Evolutionary conservation across 2,113 vertebrate species (phyloP).

Genomic region (Bettongia penicillata): DNA sequence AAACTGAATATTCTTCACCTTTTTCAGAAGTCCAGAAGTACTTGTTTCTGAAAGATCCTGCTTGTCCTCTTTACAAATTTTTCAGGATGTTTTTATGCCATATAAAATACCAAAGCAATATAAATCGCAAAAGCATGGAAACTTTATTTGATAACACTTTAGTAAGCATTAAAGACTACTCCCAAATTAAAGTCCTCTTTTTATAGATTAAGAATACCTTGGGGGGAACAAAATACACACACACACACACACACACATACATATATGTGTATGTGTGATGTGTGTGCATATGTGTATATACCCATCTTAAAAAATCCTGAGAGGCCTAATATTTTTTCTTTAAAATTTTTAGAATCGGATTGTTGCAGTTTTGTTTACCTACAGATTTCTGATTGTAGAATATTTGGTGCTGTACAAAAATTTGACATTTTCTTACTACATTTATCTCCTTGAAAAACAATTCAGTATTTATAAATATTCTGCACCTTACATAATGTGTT

Average conservation of each 20-base stretch:
- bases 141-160: not conserved
- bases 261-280: too few relatives aligned
- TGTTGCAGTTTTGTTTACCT: not conserved
- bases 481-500: slow-evolving; percentile 43
- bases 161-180: too few relatives aligned
- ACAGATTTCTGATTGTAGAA: not conserved
- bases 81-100: not conserved
- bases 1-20: not conserved
- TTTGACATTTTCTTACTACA: slow-evolving; percentile 28
- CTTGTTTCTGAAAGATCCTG: not conserved
- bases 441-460: slow-evolving; percentile 49
- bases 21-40: not conserved
- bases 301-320: not conserved
- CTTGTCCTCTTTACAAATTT: not conserved
- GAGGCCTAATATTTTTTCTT: not conserved
- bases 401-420: not conserved
- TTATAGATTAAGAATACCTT: not conserved
- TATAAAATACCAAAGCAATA: not conserved
- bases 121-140: not conserved
- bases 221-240: not conserved
- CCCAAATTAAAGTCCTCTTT: not conserved
- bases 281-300: too few relatives aligned
- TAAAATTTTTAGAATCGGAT: not conserved
- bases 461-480: not conserved
- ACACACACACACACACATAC: too few relatives aligned